These are phyloP conservation scores for Astreopora myriophthalma DNA, from an alignment of 64 coral and sea anemone species.

Conservation along the genomic window DNA sequence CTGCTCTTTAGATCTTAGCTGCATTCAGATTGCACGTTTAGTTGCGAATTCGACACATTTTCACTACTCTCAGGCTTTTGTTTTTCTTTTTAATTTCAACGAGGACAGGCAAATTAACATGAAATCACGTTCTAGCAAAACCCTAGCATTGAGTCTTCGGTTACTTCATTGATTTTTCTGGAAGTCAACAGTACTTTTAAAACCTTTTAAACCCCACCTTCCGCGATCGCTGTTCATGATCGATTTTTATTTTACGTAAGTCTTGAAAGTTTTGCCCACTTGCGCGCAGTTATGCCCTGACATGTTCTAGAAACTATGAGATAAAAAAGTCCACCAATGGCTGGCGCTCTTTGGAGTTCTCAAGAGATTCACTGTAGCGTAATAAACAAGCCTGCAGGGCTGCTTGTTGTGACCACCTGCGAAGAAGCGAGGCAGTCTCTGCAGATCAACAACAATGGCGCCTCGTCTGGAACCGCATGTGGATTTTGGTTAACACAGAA, in stretches of 20 bases:
- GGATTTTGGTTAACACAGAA: background rate
- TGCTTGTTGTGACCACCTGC: background rate
- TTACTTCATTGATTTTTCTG: too few species aligned
- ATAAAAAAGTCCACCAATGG: background rate
- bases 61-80: too few species aligned
- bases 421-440: background rate
- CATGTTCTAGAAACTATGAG: background rate
- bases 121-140: too few species aligned
- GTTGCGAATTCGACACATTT: too few species aligned
- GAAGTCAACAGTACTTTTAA: too few species aligned
- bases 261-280: background rate
- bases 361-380: slow-evolving; percentile 18
- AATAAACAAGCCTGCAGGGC: background rate
- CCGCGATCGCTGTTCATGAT: too few species aligned
- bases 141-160: too few species aligned
- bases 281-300: background rate
- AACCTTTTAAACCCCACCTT: too few species aligned
- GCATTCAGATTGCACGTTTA: too few species aligned
- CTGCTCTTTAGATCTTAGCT: too few species aligned
- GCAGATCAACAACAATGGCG: slow-evolving; percentile 4
- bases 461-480: background rate
- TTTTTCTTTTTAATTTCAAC: too few species aligned
- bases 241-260: background rate
- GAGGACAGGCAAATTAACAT: too few species aligned
- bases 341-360: background rate